Evolutionary conservation across 2,888 invertebrate species (phyloP), one percentile per base, ranked within the genome.

Genomic region (Drosophila eohydei): DNA sequence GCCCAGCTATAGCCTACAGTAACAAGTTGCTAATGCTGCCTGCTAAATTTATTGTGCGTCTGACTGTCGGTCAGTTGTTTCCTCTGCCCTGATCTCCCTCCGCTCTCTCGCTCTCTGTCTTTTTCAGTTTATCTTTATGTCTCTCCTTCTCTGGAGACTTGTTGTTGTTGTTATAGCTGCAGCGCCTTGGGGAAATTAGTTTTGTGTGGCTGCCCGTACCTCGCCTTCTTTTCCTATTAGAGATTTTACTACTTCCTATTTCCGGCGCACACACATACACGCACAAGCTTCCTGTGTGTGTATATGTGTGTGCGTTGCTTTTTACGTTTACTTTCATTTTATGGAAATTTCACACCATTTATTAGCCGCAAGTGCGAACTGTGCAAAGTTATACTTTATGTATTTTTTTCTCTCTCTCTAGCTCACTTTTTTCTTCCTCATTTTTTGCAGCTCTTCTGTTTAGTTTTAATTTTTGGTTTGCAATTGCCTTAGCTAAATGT

Each of bases 151-250:
- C 54, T 6, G 4, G 48, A 41, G 43, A 61, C 56, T 81, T 63
- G 40, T 32, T 46, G 40, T 41, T 78, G 54, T 74, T 81, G 50
- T 71, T 80, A 68, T 71, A 71, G 77, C 82, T 70, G 79, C 88
- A 82, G 83, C 84, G 84, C 86, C 90, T 86, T 87, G 90, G 86
- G 90, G 86, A 87, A 87, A 87, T 90, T 90, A 88, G 89, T 90
- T 90, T 86, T 90, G 84, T 89, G 89, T 44, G 74, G 75, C 62
- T 75, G 69, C 67, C 68, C 61, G 67, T 62, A 71, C 74, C 72
- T 83, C 66, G 78, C 74, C 88, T 80, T 85, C 88, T 78, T 89
- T 89, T 89, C 86, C 88, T 88, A 89, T 84, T 89, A 82, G 68
- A 80, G 80, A 89, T 85, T 89, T 89, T 89, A 85, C 89, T 85